Evolutionary conservation across 1,140 invertebrate genomes (phyloP).

Genomic region (Microplitis demolitor): DNA sequence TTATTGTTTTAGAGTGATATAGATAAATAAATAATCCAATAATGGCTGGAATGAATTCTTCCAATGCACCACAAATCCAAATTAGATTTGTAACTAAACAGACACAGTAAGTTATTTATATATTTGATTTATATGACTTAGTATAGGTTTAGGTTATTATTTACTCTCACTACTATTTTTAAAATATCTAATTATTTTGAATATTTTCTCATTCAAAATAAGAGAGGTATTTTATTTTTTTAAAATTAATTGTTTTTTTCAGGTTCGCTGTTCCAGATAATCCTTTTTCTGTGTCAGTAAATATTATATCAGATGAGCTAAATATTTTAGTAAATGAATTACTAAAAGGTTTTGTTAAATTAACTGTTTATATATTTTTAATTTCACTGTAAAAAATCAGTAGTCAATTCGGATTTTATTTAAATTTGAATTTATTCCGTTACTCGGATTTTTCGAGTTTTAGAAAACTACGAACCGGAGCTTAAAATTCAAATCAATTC

Average conservation of each 20-base stretch:
- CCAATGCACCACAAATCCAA: neutral
- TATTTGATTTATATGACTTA: neutral
- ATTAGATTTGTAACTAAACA: slow-evolving; percentile 7
- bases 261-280: slow-evolving; percentile 88
- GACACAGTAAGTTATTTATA: slow-evolving; percentile 5
- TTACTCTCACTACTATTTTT: neutral
- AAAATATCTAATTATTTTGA: neutral
- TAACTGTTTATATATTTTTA: slow-evolving; percentile 17
- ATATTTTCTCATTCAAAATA: neutral
- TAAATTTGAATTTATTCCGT: too few species aligned
- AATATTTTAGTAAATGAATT: slow-evolving; percentile 83
- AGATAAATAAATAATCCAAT: neutral
- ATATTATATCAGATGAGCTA: slow-evolving; percentile 71
- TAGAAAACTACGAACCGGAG: neutral
- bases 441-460: neutral
- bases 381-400: neutral
- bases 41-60: neutral
- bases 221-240: neutral
- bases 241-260: slow-evolving; percentile 45
- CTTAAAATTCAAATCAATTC: neutral
- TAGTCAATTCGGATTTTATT: too few species aligned
- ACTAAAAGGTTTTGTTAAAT: slow-evolving; percentile 67
- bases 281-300: slow-evolving; percentile 78
- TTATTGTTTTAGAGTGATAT: neutral
- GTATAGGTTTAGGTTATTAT: neutral